A percentile compares a stretch with the other conserved stretches of the same genome.
These are phyloP conservation scores for Nothobranchius furzeri DNA, from an alignment of 2,113 vertebrate species.

Conservation along the genomic window DNA sequence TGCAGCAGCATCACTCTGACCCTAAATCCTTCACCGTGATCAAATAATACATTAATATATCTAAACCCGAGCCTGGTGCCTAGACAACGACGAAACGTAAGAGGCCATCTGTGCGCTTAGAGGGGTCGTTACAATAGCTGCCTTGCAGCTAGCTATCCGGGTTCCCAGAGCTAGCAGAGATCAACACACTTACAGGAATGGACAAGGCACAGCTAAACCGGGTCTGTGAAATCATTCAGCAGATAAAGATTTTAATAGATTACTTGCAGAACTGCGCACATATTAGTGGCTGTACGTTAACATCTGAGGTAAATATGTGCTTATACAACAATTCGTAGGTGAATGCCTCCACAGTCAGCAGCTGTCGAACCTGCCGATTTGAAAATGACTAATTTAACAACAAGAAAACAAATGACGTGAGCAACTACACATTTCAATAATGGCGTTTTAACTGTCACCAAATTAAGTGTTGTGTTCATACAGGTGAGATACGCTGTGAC, in stretches of 20 bases:
- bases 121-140: slow-evolving; percentile 37
- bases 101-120: slow-evolving; percentile 18
- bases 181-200: not conserved
- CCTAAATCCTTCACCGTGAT: slow-evolving; percentile 4
- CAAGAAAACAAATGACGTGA: not conserved
- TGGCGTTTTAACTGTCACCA: not conserved
- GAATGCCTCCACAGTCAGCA: not conserved
- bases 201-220: not conserved
- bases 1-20: not conserved
- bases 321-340: not conserved
- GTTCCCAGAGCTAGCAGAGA: slow-evolving; percentile 19
- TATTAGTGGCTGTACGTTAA: not conserved
- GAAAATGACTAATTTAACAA: too few relatives aligned
- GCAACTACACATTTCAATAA: too few relatives aligned
- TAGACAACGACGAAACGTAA: not conserved
- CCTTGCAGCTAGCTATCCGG: slow-evolving; percentile 49
- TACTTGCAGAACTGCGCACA: not conserved
- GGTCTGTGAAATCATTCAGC: not conserved
- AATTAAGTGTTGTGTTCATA: not conserved
- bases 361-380: not conserved
- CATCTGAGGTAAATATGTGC: not conserved
- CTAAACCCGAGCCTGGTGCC: slow-evolving; percentile 3
- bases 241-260: not conserved
- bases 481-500: slow-evolving; percentile 12
- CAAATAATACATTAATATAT: not conserved